Base-by-base conservation (phyloP, 2,888 invertebrate genomes). In the Andrena bicolor region DNA sequence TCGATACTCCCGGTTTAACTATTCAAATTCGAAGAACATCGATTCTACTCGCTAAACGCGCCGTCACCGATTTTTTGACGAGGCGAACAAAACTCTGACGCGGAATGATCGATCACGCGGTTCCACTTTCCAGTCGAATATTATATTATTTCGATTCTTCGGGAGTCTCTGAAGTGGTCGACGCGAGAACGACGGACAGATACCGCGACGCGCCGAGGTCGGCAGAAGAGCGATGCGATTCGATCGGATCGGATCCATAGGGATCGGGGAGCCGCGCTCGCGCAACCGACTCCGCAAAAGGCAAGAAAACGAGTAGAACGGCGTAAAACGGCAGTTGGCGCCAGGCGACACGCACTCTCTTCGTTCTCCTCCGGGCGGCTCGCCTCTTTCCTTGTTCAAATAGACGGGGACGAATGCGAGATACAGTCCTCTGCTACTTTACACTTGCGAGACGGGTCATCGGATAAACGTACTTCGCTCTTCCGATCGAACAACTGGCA, bases 281-380 rank as follows among this genome's bases (percentile, higher is more conserved):
- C 79, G 63, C 75, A 76, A 82, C 76, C 80, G 86, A 83, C 83
- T 88, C 86, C 85, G 75, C 86, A 82, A 86, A 88, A 89, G 88
- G 85, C 88, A 90, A 90, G 84, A 87, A 88, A 85, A 89, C 84
- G 84, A 88, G 83, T 82, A 84, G 76, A 82, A 64, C 80, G 76
- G 80, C 74, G 84, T 76, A 85, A 82, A 88, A 84, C 69, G 16
- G 81, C 83, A 87, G 79, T 85, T 90, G 91, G 91, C 91, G 91
- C 91, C 91, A 91, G 86, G 86, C 83, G 88, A 87, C 91, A 90
- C 91, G 88, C 91, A 88, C 89, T 86, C 82, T 87, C 82, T 53
- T 35, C 26, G 60, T 32, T 32, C 49, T 20, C 35, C 58, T 53
- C n/a, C 53, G 56, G 28, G 35, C 41, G 5, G 41, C 51, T 51